Percentiles rank a stretch among this genome's conserved stretches.
Evolutionary conservation across 30 jellyfish, hydroid and myxozoan genomes (phyloP).

Genomic region (Turritopsis dohrnii): DNA sequence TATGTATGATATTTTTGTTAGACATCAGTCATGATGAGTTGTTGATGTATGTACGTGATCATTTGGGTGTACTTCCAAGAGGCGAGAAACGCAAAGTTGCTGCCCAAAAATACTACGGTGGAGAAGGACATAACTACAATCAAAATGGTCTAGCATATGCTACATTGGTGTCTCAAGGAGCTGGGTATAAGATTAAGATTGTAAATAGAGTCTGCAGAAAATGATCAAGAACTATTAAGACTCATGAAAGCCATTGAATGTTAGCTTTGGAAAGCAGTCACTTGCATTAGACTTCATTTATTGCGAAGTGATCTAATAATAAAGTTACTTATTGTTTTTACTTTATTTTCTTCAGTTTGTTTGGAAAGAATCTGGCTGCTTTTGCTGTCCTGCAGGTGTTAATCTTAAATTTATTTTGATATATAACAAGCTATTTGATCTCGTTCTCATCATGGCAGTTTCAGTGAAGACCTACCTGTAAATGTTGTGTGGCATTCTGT

Average conservation of each 20-base stretch:
- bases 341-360: conserved; percentile 1
- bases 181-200: conserved; percentile 27
- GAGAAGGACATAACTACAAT: conserved; percentile 39
- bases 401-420: too few relatives aligned
- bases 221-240: background rate
- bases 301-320: too few relatives aligned
- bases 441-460: too few relatives aligned
- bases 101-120: conserved; percentile 38
- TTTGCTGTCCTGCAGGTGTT: conserved; percentile 24
- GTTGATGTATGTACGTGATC: conserved; percentile 17
- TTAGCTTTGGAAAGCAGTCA: too few relatives aligned
- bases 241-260: too few relatives aligned
- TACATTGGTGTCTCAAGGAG: conserved; percentile 67
- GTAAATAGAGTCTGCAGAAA: background rate
- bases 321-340: too few relatives aligned
- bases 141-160: conserved; percentile 39
- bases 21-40: conserved; percentile 35
- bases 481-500: too few relatives aligned
- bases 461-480: too few relatives aligned
- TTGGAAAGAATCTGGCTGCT: conserved; percentile 16
- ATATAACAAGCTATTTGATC: too few relatives aligned
- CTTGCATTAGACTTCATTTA: too few relatives aligned
- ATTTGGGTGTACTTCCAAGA: conserved; percentile 27
- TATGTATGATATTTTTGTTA: background rate
- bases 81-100: conserved; percentile 4